Conservation (phyloP, 2,113 vertebrate genomes). For the Hylia prasina region DNA sequence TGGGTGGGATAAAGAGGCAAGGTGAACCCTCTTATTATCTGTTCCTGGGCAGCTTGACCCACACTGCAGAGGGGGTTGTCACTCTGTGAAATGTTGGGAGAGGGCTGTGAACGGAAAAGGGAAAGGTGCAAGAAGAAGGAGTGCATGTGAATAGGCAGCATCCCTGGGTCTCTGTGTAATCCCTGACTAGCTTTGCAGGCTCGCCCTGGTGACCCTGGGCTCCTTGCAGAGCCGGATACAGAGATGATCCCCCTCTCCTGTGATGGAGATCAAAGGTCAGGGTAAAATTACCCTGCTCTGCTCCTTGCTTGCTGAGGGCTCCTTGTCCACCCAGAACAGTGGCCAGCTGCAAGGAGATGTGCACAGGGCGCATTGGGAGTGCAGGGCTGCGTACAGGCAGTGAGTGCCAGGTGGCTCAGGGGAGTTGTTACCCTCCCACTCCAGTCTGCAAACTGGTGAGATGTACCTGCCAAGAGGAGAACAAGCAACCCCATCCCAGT, state of each 20-base stretch:
- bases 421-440: rapidly evolving
- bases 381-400: background rate
- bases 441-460: background rate
- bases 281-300: slow-evolving; percentile 54
- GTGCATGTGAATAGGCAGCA: background rate
- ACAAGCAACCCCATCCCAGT: background rate
- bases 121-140: background rate
- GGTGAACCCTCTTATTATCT: background rate
- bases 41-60: background rate
- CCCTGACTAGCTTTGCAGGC: background rate
- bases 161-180: slow-evolving; percentile 34
- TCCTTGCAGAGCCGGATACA: slow-evolving; percentile 52
- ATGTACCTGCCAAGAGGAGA: background rate
- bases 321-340: background rate
- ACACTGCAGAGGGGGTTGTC: rapidly evolving
- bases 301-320: background rate
- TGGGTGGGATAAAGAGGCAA: background rate
- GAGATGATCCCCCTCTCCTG: slow-evolving; percentile 52
- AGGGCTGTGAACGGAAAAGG: background rate
- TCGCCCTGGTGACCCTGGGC: slow-evolving; percentile 42
- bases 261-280: slow-evolving; percentile 50
- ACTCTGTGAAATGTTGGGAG: background rate
- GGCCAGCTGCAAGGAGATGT: background rate
- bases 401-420: background rate
- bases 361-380: rapidly evolving